phyloP scores from a whole-genome alignment of 2,797 vertebrate genomes.

The Rhinogobio ventralis region DNA sequence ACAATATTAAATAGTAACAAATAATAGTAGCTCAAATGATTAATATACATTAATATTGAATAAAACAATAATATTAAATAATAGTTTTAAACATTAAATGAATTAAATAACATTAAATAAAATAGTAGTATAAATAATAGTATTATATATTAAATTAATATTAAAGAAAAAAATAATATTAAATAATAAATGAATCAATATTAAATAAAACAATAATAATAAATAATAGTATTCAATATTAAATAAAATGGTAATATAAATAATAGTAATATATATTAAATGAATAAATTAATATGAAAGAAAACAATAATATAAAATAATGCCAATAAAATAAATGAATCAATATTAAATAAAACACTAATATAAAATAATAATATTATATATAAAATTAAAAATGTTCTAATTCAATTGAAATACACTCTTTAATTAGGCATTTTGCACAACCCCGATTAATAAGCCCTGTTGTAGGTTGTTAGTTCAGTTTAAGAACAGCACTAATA shows the following conservation, averaged over 20 bases:
- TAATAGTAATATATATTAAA: background rate
- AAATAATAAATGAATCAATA: background rate
- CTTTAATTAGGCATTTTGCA: no score
- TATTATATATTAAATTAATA: background rate
- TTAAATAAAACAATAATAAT: background rate
- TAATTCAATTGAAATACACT: no score
- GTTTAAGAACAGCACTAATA: no score
- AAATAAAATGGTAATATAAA: background rate
- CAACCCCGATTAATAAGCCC: no score
- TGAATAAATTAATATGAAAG: background rate
- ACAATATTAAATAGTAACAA: no score
- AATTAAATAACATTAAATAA: no score
- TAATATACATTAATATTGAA: background rate
- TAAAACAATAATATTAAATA: background rate
- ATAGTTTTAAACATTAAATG: background rate
- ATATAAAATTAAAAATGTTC: no score
- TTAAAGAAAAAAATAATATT: background rate
- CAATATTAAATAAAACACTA: background rate
- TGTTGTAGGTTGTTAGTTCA: no score
- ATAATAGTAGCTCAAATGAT: no score
- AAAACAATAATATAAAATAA: background rate
- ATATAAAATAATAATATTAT: background rate
- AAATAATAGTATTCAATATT: background rate
- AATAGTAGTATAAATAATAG: background rate
- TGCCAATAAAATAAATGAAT: background rate